Base-by-base conservation (phyloP, 2,888 invertebrate species). In the Anoplius nigerrimus region DNA sequence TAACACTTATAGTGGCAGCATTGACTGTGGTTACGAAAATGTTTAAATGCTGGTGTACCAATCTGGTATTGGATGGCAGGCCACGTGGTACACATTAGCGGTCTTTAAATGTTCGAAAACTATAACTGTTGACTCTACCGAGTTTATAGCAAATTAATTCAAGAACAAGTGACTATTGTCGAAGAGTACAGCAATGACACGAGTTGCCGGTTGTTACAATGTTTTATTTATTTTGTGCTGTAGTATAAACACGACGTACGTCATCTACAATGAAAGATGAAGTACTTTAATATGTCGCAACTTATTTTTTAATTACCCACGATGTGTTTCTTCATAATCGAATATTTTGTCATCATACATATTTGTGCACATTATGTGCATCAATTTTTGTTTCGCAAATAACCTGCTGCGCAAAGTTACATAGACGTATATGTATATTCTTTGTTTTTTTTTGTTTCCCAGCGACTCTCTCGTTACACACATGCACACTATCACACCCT, bases 151-250 rank as follows among this genome's bases (percentile, higher is more conserved):
- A 34, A 8, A 8, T 34, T 34, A 34, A 34, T 6, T 34, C 1
- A 34, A 34, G 11, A 34, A 34, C 34, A 24, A 24, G n/a, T 24
- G 24, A 24, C 3, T 24, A 24, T 2, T 24, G 6, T 24, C 24
- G 2, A 6, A 34, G 34, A 34, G 34, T 48, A 48, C n/a, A n/a
- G n/a, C 0, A 52, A 21, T 5, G 20, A 22, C 20, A 52, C 6
- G 21, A 11, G 2, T 21, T 22, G 45, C 45, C 62, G 60, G 72
- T 74, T 65, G 68, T 74, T 83, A 84, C 75, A 84, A 80, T 82
- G 65, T 66, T 86, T 85, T 86, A 85, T 85, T 86, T 77, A 78
- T 81, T 84, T n/a, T 83, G 80, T 86, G 84, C 83, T 84, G 82
- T 82, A 81, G 79, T 84, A 84, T 80, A 82, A 84, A 84, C 77